Percentiles rank a stretch among this genome's conserved stretches.
Conservation (phyloP, 2,888 invertebrate genomes). For the Spodoptera picta region DNA sequence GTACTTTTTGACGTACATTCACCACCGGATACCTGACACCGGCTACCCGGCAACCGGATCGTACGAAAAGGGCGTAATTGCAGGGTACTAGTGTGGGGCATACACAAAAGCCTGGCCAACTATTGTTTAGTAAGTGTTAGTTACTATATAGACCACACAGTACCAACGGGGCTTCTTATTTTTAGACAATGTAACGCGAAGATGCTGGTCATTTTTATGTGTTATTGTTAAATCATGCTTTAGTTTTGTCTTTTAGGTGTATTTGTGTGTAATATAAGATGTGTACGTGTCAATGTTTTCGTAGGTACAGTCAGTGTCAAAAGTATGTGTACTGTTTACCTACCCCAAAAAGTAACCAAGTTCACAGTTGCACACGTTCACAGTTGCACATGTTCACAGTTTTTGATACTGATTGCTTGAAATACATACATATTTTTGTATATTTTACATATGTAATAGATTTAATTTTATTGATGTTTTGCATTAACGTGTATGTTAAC, state of each 20-base stretch:
- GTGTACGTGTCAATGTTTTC: conserved; percentile 43
- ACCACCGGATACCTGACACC: too few species aligned
- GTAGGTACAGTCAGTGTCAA: conserved; percentile 43
- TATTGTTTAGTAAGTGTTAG: too few species aligned
- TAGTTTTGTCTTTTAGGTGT: conserved; percentile 30
- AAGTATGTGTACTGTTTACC: conserved; percentile 28
- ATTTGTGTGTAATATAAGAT: conserved; percentile 45
- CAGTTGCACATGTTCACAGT: conserved; percentile 11
- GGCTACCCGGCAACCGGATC: too few species aligned
- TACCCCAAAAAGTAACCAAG: not conserved
- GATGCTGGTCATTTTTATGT: conserved; percentile 69
- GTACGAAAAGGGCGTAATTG: too few species aligned
- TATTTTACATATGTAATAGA: conserved; percentile 48
- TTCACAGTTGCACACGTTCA: conserved; percentile 8
- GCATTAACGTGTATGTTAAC: conserved; percentile 51
- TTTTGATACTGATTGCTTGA: conserved; percentile 38
- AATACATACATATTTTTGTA: conserved; percentile 53
- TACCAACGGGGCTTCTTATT: conserved; percentile 9
- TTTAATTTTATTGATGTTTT: conserved; percentile 48
- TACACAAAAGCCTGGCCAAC: too few species aligned
- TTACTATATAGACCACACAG: not conserved
- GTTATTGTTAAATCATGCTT: conserved; percentile 36
- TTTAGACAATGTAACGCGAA: conserved; percentile 45
- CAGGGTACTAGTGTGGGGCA: too few species aligned
- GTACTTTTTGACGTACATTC: too few species aligned